phyloP scores from a whole-genome alignment of 2,888 invertebrate species.

The Eupelmus urozonus region DNA sequence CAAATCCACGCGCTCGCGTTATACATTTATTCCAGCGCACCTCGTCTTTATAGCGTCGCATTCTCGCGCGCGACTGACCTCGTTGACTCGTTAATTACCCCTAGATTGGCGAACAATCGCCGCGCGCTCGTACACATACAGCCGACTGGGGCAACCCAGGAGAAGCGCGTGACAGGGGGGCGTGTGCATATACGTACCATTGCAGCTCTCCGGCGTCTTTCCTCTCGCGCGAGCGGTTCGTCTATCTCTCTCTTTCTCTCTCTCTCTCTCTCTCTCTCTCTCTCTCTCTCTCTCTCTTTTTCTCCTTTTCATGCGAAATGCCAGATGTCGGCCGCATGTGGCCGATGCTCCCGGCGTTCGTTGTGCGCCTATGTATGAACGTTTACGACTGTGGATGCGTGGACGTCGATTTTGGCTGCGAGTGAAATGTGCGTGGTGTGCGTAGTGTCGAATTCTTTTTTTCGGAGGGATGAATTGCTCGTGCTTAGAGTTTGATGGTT shows the following conservation, averaged over 20 bases:
- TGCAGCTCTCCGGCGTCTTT: conserved; percentile 69
- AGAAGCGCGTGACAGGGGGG: conserved; percentile 73
- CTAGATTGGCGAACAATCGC: conserved; percentile 74
- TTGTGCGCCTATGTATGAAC: conserved; percentile 51
- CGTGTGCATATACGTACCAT: conserved; percentile 74
- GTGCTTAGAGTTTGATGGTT: too few relatives aligned
- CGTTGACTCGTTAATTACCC: conserved; percentile 76
- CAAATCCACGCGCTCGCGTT: not conserved
- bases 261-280: conserved; percentile 11
- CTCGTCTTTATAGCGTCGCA: conserved; percentile 50
- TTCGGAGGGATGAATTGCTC: too few relatives aligned
- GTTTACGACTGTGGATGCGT: not conserved
- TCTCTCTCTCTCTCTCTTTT: conserved; percentile 64
- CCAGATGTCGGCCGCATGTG: conserved; percentile 77
- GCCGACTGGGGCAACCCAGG: conserved; percentile 64
- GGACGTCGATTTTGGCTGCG: too few relatives aligned
- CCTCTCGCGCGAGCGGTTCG: not conserved
- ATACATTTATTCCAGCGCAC: not conserved
- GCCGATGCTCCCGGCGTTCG: conserved; percentile 63
- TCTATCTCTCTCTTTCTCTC: not conserved
- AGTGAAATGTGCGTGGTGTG: too few relatives aligned
- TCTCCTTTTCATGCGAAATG: conserved; percentile 76
- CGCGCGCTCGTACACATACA: conserved; percentile 4
- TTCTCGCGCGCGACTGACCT: conserved; percentile 68
- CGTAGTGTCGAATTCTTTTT: too few relatives aligned